Base-by-base conservation (phyloP, 2,797 vertebrate species). In the Paramormyrops hopkinsi region DNA sequence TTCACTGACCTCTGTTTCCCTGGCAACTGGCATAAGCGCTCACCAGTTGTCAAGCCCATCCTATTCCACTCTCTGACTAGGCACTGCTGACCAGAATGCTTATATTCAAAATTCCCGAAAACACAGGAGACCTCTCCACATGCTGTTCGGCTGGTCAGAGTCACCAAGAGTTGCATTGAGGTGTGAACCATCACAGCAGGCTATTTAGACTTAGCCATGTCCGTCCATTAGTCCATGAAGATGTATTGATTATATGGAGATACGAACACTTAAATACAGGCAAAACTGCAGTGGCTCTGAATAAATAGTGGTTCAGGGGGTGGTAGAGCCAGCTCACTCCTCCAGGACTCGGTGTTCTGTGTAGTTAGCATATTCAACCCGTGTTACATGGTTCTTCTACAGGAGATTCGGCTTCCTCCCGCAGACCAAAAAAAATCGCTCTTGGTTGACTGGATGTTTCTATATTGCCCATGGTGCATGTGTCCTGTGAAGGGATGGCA, bases 1-100 rank as follows among this genome's bases (percentile, higher is more conserved):
- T 90, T 93, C 90, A 91, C 88, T 90, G 51, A 88, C 48, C 90
- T 88, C 89, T 0, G 89, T 93, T 91, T 90, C 92, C 91, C 89
- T 82, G 25, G 92, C 87, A 90, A 92, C 92, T 86, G 56, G 29
- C 84, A 90, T 90, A 87, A 19, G 87, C 62, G 53, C 51, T 90
- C 51, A n/a, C 91, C 90, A 90, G 22, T 33, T 22, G 53, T 88
- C 89, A 1, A 54, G 89, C 89, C 93, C 93, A 93, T 92, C 92
- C 93, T 90, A 91, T 92, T 89, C 89, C 89, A 33, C 1, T 54
- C 85, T 91, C 87, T 93, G 85, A 91, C 91, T 88, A 88, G 88
- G 7, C 46, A 54, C 59, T 54, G 48, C 87, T 73, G 56, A 88
- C 79, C 89, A 54, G 51, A 22, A 41, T 56, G 82, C 84, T 88